Evolutionary conservation across 2,888 invertebrate species (phyloP), one percentile per base, ranked within the genome.

Genomic region (Eutolmus rufibarbis): DNA sequence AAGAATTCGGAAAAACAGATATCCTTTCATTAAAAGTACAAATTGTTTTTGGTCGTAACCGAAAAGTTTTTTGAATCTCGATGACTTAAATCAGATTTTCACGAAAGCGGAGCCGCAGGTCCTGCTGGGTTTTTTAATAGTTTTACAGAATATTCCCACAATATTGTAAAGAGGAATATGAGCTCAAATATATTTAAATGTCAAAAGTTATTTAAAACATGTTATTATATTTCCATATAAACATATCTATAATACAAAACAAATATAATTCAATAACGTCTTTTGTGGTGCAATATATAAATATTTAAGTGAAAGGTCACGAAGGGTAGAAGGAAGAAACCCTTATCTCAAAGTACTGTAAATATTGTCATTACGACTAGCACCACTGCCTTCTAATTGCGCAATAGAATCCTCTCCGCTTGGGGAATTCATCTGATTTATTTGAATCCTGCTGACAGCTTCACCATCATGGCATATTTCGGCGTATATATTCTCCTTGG

Each of bases 401-500:
- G 19, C 57, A 8, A 16, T 79, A 79, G 31, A 79, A n/a, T 37
- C 9, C 8, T 23, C 16, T 9, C 14, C 9, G 12, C 57, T 51
- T 12, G 56, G 8, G 9, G 34, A n/a, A 31, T 46, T 31, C 23
- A 90, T 91, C 84, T 91, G 91, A 81, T 91, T 92, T 40, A 92
- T 91, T 87, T 92, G 7, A 34, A 37, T 34, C 4, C 34, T n/a
- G n/a, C 34, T 92, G 57, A 92, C 91, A 46, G 92, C 90, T 89
- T 89, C 91, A 87, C 89, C 87, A 37, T 89, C 89, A 56, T 92
- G 91, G 89, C 95, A 95, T 88, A 96, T 95, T 92, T 96, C 95
- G 82, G 95, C 95, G 90, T 95, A 96, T 90, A 96, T 95, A 90
- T 95, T 95, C 90, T 95, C 95, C 90, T 95, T 92, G 46, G 91